Conservation (phyloP, 2,113 vertebrate genomes). For the Chrysochloris asiatica region DNA sequence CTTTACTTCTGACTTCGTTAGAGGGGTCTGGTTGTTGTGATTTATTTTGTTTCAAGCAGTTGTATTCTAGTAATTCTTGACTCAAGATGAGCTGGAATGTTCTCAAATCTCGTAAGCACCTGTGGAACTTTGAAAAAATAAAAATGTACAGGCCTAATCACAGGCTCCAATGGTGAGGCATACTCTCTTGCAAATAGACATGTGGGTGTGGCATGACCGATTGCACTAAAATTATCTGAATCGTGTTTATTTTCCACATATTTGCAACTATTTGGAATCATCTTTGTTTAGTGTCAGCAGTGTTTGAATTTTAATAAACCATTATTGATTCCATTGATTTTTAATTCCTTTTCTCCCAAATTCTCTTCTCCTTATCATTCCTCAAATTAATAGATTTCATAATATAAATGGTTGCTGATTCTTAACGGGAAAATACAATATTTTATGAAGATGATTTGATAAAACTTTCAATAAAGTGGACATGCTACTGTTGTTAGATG, state of each 20-base stretch:
- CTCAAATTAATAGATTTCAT: neutral
- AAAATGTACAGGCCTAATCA: neutral
- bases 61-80: neutral
- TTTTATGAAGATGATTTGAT: neutral
- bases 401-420: neutral
- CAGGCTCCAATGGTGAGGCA: neutral
- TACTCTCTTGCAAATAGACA: neutral
- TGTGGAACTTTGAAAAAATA: neutral
- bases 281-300: neutral
- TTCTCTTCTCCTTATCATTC: neutral
- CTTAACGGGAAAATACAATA: neutral
- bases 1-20: conserved; percentile 20
- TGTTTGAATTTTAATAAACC: conserved; percentile 1
- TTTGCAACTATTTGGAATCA: neutral
- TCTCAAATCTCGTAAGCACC: neutral
- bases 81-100: neutral
- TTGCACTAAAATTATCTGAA: neutral
- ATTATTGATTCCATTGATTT: neutral
- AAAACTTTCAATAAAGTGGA: neutral
- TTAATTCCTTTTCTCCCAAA: neutral
- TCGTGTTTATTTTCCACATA: neutral
- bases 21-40: neutral
- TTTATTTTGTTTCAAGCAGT: conserved; percentile 10
- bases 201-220: neutral
- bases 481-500: too few species aligned